Evolutionary conservation across 2,113 vertebrate genomes (phyloP), one percentile per base, ranked within the genome.

Genomic region (Chloebia gouldiae): DNA sequence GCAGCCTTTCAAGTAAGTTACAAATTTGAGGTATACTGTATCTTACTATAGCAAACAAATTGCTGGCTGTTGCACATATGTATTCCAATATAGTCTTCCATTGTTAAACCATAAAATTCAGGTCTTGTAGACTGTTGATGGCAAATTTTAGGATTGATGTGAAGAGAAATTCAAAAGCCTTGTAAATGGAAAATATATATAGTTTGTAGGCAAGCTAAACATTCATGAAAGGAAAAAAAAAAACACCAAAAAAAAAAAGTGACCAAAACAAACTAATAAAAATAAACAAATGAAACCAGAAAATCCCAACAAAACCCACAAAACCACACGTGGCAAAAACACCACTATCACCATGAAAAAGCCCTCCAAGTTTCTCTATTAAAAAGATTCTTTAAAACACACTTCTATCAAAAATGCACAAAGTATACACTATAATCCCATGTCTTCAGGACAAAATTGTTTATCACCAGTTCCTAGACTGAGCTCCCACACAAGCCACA

Each of bases 291-390:
- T 13, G 25, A 50, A 44, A 44, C 16, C 33, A 56, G 54, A 61
- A 42, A 11, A 25, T 2, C 27, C 5, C 20, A 5, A 23, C 68
- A 50, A 31, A 1, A 4, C 1, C 16, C 30, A 54, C 11, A 54
- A 17, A 15, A 47, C 13, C 25, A 27, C 3, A 54, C 8, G 17
- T 4, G 0, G 2, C 8, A 20, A 71, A 40, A 64, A 31, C 12
- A 27, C 10, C 8, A 9, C 25, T 13, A 53, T 25, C 7, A 54
- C 6, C 4, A 31, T 15, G 20, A 30, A 57, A 45, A 71, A 31
- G 3, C 11, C 11, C 4, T 91, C 23, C 16, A 33, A 39, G 15
- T 30, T 45, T 83, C 11, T 20, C 7, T 37, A 9, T 66, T 59
- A 19, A 66, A 86, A 44, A 16, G 7, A 5, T 42, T 37, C 7